phyloP scores from a whole-genome alignment of 1,140 invertebrate species.

The Heliconius hewitsoni region DNA sequence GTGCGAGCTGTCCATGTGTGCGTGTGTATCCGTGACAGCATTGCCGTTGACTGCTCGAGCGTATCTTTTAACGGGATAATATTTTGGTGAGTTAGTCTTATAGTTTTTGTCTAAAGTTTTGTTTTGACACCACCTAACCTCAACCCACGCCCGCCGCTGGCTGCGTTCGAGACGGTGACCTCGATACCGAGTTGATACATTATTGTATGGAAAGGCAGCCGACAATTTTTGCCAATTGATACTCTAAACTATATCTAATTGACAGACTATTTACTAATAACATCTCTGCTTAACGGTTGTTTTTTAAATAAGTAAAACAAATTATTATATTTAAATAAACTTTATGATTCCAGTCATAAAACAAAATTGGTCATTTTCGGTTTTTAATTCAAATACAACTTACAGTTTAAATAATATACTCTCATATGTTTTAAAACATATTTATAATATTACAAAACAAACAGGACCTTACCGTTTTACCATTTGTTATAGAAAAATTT shows the following conservation, averaged over 20 bases:
- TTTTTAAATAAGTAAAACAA: not conserved
- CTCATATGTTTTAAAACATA: too few species aligned
- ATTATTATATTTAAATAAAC: too few species aligned
- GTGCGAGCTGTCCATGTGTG: conserved; percentile 67
- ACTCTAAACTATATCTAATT: conserved; percentile 6
- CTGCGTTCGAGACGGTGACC: conserved; percentile 51
- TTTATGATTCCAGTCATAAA: too few species aligned
- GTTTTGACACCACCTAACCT: conserved; percentile 66
- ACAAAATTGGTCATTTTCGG: too few species aligned
- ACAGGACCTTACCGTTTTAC: too few species aligned
- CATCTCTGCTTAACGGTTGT: not conserved
- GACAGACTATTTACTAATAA: not conserved
- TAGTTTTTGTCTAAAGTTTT: conserved; percentile 41
- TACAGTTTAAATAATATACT: too few species aligned
- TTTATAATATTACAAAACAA: too few species aligned
- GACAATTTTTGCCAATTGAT: conserved; percentile 29
- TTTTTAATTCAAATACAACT: too few species aligned
- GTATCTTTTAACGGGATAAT: conserved; percentile 76
- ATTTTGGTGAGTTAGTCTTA: conserved; percentile 62
- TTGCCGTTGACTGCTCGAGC: conserved; percentile 72
- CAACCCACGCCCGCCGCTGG: conserved; percentile 48
- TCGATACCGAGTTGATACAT: conserved; percentile 47
- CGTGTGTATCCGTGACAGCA: conserved; percentile 67
- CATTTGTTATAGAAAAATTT: not conserved
- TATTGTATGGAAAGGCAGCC: conserved; percentile 27